Conservation (phyloP, 2,888 invertebrate genomes). For the Cetonia aurata region DNA sequence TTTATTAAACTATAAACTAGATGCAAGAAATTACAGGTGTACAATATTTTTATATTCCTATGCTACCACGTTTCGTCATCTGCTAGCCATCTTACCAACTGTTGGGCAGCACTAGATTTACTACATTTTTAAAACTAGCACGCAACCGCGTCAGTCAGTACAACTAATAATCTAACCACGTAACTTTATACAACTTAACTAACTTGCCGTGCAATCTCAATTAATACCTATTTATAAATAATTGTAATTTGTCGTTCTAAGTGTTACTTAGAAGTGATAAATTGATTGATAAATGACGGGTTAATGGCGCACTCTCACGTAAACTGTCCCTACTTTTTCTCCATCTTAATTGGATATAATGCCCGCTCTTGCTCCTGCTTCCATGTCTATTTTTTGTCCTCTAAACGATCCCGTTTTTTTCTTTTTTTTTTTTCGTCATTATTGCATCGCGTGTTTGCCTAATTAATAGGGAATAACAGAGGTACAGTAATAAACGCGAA, state of each 20-base stretch:
- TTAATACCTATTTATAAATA: conserved; percentile 24
- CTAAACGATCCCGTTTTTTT: too few species aligned
- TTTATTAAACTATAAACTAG: too few species aligned
- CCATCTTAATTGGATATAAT: conserved; percentile 5
- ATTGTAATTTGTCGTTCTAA: conserved; percentile 19
- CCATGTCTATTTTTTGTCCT: neutral
- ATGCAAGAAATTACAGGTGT: too few species aligned
- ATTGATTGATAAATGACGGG: conserved; percentile 26
- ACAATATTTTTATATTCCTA: too few species aligned
- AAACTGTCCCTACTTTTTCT: neutral
- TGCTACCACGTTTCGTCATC: too few species aligned
- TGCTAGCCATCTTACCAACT: too few species aligned
- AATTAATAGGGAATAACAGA: neutral
- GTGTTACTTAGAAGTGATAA: conserved; percentile 23
- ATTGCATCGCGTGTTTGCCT: neutral
- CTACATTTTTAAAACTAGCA: too few species aligned
- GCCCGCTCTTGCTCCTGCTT: conserved; percentile 2
- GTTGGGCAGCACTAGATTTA: too few species aligned
- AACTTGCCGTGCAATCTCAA: neutral
- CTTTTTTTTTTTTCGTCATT: neutral
- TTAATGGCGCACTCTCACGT: neutral
- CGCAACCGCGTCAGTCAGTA: too few species aligned
- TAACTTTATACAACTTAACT: too few species aligned
- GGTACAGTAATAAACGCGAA: too few species aligned
- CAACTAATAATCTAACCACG: too few species aligned